Conservation (phyloP, 2,797 vertebrate species). For the Echeneis naucrates region DNA sequence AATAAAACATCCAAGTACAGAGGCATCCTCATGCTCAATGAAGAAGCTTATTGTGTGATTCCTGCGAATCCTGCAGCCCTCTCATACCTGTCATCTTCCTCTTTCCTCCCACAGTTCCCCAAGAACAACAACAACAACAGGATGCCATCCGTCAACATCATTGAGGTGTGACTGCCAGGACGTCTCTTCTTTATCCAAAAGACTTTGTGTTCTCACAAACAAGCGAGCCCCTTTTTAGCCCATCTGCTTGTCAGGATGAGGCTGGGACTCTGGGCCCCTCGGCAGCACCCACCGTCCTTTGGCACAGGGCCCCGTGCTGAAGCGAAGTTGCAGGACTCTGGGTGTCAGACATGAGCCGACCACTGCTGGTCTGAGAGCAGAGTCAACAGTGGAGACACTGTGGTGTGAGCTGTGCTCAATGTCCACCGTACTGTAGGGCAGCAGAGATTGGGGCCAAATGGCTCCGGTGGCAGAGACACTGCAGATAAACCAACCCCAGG, state of each 20-base stretch:
- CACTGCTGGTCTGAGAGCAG: conserved; percentile 18
- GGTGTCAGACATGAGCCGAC: conserved; percentile 17
- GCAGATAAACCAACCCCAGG: conserved; percentile 60
- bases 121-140: conserved; percentile 88
- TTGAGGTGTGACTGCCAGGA: conserved; percentile 87
- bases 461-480: conserved; percentile 43
- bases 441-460: conserved; percentile 40
- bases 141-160: conserved; percentile 90
- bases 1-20: conserved; percentile 26
- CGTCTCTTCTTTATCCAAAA: conserved; percentile 57
- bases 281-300: conserved; percentile 45
- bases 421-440: conserved; percentile 32
- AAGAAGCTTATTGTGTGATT: conserved; percentile 29
- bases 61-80: conserved; percentile 17
- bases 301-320: conserved; percentile 29
- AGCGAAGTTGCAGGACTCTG: conserved; percentile 30
- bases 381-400: conserved; percentile 43
- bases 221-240: conserved; percentile 49
- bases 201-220: conserved; percentile 62
- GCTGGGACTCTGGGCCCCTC: conserved; percentile 56
- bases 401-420: conserved; percentile 26
- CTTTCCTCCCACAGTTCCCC: conserved; percentile 82
- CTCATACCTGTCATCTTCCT: conserved; percentile 51
- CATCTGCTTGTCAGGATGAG: conserved; percentile 66
- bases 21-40: conserved; percentile 64